Conservation (phyloP, 2,113 vertebrate species). For the Anthoscopus minutus region DNA sequence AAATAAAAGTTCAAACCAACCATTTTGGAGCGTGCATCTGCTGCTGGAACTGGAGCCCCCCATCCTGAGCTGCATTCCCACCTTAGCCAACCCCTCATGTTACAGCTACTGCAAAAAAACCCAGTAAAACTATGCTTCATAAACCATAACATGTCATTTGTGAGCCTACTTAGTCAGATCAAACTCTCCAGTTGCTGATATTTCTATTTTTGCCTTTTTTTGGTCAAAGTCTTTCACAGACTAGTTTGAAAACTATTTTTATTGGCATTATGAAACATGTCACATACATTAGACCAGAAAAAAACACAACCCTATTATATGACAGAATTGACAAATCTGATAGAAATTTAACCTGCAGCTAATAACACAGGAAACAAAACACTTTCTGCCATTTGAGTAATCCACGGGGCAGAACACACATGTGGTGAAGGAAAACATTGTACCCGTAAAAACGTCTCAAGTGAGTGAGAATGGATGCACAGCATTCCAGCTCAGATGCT, state of each 20-base stretch:
- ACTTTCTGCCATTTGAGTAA: neutral
- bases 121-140: neutral
- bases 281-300: slow-evolving; percentile 2
- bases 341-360: slow-evolving; percentile 41
- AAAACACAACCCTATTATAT: neutral
- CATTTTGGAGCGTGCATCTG: rapidly evolving
- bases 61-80: neutral
- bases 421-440: slow-evolving; percentile 24
- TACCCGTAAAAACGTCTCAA: neutral
- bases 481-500: neutral
- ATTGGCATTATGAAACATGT: slow-evolving; percentile 2
- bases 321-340: slow-evolving; percentile 17
- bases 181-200: neutral
- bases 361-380: slow-evolving; percentile 7
- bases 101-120: neutral
- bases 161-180: neutral
- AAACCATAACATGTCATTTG: neutral
- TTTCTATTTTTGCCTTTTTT: neutral
- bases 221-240: neutral
- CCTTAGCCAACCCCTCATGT: neutral
- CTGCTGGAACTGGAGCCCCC: neutral
- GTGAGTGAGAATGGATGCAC: neutral
- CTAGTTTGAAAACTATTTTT: slow-evolving; percentile 20
- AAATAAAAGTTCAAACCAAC: neutral
- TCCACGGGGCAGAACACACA: neutral